These are phyloP conservation scores for Diabrotica virgifera DNA, from an alignment of 1,140 invertebrate species.

Conservation along the genomic window DNA sequence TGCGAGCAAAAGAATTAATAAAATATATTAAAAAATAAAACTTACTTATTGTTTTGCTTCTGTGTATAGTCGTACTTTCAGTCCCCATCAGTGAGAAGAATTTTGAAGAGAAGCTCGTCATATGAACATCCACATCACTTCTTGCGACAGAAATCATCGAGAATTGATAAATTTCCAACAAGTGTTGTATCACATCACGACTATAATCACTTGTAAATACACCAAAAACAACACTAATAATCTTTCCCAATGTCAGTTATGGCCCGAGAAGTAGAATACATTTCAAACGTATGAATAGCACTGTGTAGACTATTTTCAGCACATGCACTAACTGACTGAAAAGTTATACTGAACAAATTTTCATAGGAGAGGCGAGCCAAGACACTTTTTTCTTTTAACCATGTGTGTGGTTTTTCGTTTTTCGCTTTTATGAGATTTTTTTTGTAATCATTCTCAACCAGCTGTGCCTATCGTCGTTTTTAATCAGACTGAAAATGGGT, in stretches of 20 bases:
- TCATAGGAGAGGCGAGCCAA: conserved; percentile 18
- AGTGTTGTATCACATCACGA: conserved; percentile 24
- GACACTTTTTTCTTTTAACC: conserved; percentile 5
- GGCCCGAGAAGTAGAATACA: neutral
- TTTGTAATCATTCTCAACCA: neutral
- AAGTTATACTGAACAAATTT: conserved; percentile 31
- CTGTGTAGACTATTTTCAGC: conserved; percentile 33
- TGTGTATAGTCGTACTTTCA: conserved; percentile 53
- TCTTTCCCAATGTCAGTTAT: neutral
- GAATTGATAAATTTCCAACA: conserved; percentile 6
- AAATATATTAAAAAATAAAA: neutral
- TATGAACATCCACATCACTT: conserved; percentile 30
- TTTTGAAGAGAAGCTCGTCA: conserved; percentile 23
- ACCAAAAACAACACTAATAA: neutral
- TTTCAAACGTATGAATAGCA: conserved; percentile 19
- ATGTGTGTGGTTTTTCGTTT: conserved; percentile 16
- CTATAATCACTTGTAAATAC: neutral
- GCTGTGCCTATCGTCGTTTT: neutral
- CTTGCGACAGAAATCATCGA: conserved; percentile 31
- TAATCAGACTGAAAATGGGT: conserved; percentile 6
- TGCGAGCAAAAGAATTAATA: neutral
- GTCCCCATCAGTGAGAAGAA: conserved; percentile 51
- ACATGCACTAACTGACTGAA: conserved; percentile 31
- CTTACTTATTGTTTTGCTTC: conserved; percentile 35
- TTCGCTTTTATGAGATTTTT: conserved; percentile 5